These are phyloP conservation scores for Melanaphis sacchari DNA, from an alignment of 1,140 invertebrate species.

Conservation along the genomic window DNA sequence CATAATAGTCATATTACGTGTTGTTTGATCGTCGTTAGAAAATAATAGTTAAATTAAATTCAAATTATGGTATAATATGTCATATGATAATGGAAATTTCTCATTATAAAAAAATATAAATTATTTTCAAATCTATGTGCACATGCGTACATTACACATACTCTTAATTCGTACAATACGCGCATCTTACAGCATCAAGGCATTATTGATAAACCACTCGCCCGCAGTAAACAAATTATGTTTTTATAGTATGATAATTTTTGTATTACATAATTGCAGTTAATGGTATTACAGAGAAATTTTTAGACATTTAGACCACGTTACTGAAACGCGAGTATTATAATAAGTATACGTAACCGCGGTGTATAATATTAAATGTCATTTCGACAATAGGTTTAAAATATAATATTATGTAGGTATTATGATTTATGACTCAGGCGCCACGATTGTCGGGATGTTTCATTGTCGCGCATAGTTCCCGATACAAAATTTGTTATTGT, in stretches of 20 bases:
- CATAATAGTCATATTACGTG: neutral
- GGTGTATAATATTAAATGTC: neutral
- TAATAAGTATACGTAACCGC: neutral
- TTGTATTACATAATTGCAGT: neutral
- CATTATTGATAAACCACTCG: neutral
- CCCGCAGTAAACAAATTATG: neutral
- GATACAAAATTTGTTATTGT: neutral
- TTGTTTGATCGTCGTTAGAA: neutral
- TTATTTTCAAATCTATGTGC: neutral
- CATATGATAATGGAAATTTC: neutral
- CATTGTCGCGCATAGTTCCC: neutral
- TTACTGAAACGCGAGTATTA: neutral
- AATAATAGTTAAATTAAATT: neutral
- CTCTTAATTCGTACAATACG: neutral
- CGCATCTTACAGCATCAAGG: neutral
- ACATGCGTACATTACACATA: neutral
- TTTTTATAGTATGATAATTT: neutral
- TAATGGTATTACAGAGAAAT: neutral
- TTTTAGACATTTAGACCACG: neutral
- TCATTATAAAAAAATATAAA: neutral
- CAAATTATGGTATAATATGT: neutral
- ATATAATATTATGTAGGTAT: neutral
- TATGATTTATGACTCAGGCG: neutral
- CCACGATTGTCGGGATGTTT: neutral
- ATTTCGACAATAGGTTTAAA: neutral